Conservation (phyloP, 2,797 vertebrate genomes). For the Limnodromus scolopaceus region DNA sequence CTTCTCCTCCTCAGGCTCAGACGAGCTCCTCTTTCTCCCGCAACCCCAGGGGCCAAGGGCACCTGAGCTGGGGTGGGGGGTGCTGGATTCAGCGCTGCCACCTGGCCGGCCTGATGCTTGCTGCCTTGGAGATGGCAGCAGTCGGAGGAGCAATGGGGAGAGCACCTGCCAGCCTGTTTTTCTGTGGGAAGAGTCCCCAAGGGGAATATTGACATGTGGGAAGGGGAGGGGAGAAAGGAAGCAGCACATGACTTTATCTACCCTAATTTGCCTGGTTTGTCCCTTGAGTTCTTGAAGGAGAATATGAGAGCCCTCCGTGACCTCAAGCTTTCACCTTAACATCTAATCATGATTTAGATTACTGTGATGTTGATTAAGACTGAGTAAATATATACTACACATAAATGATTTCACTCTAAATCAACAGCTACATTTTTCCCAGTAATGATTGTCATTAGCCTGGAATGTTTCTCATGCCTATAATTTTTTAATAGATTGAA, state of each 20-base stretch:
- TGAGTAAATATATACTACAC: slow-evolving; percentile 5
- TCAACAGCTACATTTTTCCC: neutral
- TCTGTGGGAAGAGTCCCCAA: neutral
- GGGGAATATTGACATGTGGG: neutral
- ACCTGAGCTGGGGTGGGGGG: neutral
- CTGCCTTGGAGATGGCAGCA: neutral
- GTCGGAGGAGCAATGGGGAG: fast-evolving
- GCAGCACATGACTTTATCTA: fast-evolving
- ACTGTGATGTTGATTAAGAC: slow-evolving; percentile 32
- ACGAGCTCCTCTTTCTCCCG: neutral
- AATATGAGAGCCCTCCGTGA: neutral
- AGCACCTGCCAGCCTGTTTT: neutral
- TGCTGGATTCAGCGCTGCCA: fast-evolving
- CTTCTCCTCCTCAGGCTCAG: neutral
- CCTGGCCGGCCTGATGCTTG: neutral
- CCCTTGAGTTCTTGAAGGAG: neutral
- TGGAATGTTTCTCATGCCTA: slow-evolving; percentile 28
- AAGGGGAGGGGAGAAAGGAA: neutral
- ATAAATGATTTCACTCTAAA: slow-evolving; percentile 48
- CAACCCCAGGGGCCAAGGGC: neutral
- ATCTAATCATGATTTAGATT: slow-evolving; percentile 41
- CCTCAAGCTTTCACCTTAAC: slow-evolving; percentile 25
- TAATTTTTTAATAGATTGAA: slow-evolving; percentile 61
- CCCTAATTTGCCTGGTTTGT: neutral
- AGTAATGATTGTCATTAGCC: slow-evolving; percentile 25